Percentiles rank a stretch among this genome's conserved stretches.
phyloP scores from a whole-genome alignment of 1,140 invertebrate species.

The Diprion similis region DNA sequence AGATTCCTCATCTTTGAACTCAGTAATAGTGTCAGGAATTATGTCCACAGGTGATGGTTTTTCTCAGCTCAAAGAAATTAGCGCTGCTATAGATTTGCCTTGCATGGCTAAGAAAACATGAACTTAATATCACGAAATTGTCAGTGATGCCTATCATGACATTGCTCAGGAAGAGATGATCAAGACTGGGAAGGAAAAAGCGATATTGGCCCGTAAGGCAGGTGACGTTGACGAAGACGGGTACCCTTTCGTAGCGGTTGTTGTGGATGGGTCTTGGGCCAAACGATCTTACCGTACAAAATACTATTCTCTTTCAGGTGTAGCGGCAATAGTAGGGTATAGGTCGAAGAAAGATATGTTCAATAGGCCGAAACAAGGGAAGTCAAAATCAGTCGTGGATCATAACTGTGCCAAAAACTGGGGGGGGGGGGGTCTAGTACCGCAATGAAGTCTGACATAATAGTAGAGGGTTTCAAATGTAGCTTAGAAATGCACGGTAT shows the following conservation, averaged over 20 bases:
- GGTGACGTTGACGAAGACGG: conserved; percentile 43
- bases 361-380: conserved; percentile 8
- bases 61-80: conserved; percentile 18
- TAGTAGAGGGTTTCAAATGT: conserved; percentile 44
- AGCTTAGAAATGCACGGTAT: conserved; percentile 47
- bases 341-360: conserved; percentile 45
- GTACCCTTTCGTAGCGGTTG: conserved; percentile 44
- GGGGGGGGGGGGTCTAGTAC: conserved; percentile 23
- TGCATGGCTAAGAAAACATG: conserved; percentile 31
- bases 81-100: conserved; percentile 29
- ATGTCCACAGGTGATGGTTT: conserved; percentile 23
- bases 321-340: conserved; percentile 40
- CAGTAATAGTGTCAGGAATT: conserved; percentile 21
- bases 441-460: conserved; percentile 53
- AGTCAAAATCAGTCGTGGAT: conserved; percentile 15
- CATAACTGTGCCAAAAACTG: conserved; percentile 48
- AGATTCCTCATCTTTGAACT: conserved; percentile 16
- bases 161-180: conserved; percentile 30
- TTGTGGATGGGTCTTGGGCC: conserved; percentile 45
- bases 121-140: conserved; percentile 24
- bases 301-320: conserved; percentile 45
- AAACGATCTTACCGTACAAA: conserved; percentile 46
- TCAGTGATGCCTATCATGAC: conserved; percentile 27
- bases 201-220: conserved; percentile 33
- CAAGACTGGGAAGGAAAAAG: conserved; percentile 41